phyloP scores from a whole-genome alignment of 2,888 invertebrate species.

The Drosophila tanythrix region DNA sequence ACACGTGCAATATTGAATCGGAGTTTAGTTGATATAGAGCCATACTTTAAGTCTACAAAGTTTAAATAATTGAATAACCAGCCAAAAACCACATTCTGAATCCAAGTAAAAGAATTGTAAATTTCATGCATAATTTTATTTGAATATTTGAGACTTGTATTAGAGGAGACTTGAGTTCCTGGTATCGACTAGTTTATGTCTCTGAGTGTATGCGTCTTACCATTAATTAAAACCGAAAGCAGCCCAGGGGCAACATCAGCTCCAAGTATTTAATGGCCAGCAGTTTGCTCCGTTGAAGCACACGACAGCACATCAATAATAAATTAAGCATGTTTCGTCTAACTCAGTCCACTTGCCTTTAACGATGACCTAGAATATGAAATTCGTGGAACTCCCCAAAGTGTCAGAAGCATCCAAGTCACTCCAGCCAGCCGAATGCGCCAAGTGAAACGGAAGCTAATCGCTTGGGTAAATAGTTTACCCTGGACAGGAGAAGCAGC shows the following conservation, averaged over 20 bases:
- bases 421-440: conserved; percentile 50
- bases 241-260: conserved; percentile 22
- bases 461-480: conserved; percentile 73
- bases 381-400: conserved; percentile 42
- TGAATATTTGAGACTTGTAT: not conserved
- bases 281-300: conserved; percentile 1
- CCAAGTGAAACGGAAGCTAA: conserved; percentile 72
- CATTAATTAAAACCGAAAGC: conserved; percentile 19
- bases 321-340: conserved; percentile 53
- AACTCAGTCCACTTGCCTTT: conserved; percentile 39
- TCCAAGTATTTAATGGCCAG: not conserved
- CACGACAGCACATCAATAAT: conserved; percentile 59
- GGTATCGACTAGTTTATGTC: not conserved
- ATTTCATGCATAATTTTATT: not conserved
- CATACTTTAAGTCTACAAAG: not conserved
- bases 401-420: conserved; percentile 47
- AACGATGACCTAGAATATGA: conserved; percentile 71
- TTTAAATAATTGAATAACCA: conserved; percentile 1
- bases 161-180: not conserved
- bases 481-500: conserved; percentile 20
- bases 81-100: not conserved
- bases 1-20: conserved; percentile 5
- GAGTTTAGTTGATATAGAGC: not conserved
- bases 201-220: not conserved
- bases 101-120: not conserved